Evolutionary conservation across 2,797 vertebrate species (phyloP), one percentile per base, ranked within the genome.

Genomic region (Steatocranus sp.): DNA sequence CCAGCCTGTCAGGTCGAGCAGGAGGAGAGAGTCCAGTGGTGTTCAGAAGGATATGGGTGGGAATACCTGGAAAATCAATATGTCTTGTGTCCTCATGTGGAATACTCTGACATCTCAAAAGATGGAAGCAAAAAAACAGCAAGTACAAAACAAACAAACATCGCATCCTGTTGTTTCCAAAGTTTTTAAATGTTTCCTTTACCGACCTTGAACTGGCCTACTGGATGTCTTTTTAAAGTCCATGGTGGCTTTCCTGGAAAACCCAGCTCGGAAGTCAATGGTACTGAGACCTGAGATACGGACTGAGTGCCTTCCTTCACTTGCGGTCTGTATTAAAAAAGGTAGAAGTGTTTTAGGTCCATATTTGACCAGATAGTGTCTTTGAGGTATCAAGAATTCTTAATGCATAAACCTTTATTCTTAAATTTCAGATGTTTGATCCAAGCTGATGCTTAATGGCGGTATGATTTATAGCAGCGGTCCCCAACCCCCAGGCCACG

Each of bases 261-360:
- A 99, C 15, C 98, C 98, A 49, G 97, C 97, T 79, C 98, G 93
- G 91, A 99, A 99, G 90, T 99, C 98, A 11, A 99, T 97, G 54
- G 95, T 98, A 93, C 99, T 99, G 87, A 99, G 97, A 14, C 98
- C 99, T 1, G 99, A 97, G 88, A 99, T 98, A 9, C 99, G 97
- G 48, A 99, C 95, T 0, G 99, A 99, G 88, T 99, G 98, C 49
- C 99, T 96, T 83, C 98, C 98, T 70, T 95, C 96, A 92, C 99
- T 99, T 0, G 97, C 97, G 0, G 95, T 97, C 99, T 99, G 92
- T 4, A 34, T 78, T 25, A 91, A 56, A 25, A 32, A 78, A 25
- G 25, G 25, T 30, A 70, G 25, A 74, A 61, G 18, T 25, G 3
- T 41, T 76, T 48, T 73, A 48, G 43, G 68, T 73, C 25, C 25